phyloP scores from a whole-genome alignment of 2,113 vertebrate species.

The Phasianus colchicus region DNA sequence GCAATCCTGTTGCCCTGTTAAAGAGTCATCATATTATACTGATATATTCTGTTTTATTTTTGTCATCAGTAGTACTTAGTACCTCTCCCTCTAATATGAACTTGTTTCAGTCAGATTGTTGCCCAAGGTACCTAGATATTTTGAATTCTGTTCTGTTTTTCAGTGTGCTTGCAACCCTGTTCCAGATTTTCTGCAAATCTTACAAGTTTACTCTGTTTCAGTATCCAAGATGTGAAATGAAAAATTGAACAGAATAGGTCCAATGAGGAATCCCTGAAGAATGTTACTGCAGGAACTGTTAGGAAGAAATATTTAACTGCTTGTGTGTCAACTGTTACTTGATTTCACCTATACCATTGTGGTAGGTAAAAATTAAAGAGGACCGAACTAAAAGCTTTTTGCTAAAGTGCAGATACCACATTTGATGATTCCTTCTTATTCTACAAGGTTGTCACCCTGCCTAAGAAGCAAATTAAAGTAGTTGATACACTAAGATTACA shows the following conservation, averaged over 20 bases:
- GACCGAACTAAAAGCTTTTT: neutral
- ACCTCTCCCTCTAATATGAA: neutral
- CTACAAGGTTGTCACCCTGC: neutral
- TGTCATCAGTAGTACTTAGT: neutral
- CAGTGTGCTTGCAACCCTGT: neutral
- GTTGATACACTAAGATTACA: neutral
- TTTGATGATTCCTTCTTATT: neutral
- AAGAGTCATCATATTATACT: neutral
- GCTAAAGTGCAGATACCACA: neutral
- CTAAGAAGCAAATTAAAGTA: neutral
- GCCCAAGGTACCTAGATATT: neutral
- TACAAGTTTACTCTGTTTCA: neutral
- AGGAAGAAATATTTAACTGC: neutral
- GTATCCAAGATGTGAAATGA: slow-evolving; percentile 1
- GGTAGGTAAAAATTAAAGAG: neutral
- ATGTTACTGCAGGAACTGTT: neutral
- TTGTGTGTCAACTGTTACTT: neutral
- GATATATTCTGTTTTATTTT: neutral
- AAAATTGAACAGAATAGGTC: neutral
- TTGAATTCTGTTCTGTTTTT: slow-evolving; percentile 13
- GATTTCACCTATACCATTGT: neutral
- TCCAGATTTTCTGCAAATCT: neutral
- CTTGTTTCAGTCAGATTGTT: neutral
- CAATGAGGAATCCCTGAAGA: neutral
- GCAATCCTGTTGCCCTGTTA: neutral